Conservation (phyloP, 1,140 invertebrate genomes). For the Neoseiulus cucumeris region DNA sequence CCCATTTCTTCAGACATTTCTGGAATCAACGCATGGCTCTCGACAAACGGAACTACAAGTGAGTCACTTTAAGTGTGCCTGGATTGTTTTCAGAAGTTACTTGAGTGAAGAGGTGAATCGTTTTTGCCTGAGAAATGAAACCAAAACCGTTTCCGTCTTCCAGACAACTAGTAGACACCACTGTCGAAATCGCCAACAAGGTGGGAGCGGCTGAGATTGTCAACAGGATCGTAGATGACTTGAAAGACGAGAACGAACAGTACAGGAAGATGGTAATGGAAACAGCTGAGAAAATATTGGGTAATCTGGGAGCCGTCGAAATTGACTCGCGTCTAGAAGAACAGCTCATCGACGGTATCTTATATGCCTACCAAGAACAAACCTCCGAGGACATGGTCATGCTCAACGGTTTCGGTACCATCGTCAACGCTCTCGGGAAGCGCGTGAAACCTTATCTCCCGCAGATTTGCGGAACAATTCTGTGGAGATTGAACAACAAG, state of each 20-base stretch:
- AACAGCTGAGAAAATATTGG: slow-evolving; percentile 96
- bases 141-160: slow-evolving; percentile 18
- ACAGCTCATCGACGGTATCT: slow-evolving; percentile 94
- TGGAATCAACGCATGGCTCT: slow-evolving; percentile 99
- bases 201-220: slow-evolving; percentile 97
- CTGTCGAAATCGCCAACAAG: slow-evolving; percentile 99
- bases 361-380: slow-evolving; percentile 99
- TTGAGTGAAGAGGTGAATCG: too few species aligned
- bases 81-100: too few species aligned
- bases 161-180: slow-evolving; percentile 77
- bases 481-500: slow-evolving; percentile 98
- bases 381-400: slow-evolving; percentile 99
- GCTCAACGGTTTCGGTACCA: slow-evolving; percentile 97
- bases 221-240: slow-evolving; percentile 89
- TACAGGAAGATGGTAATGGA: slow-evolving; percentile 99
- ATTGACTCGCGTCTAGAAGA: slow-evolving; percentile 94
- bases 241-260: slow-evolving; percentile 99
- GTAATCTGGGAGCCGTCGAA: slow-evolving; percentile 86
- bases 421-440: slow-evolving; percentile 91
- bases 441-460: slow-evolving; percentile 94
- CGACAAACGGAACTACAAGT: slow-evolving; percentile 88
- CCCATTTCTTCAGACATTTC: slow-evolving; percentile 98
- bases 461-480: slow-evolving; percentile 97
- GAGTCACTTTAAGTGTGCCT: slow-evolving; percentile 32
- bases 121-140: too few species aligned